Evolutionary conservation across 2,113 vertebrate genomes (phyloP), one percentile per base, ranked within the genome.

Genomic region (Leucosticte australis): DNA sequence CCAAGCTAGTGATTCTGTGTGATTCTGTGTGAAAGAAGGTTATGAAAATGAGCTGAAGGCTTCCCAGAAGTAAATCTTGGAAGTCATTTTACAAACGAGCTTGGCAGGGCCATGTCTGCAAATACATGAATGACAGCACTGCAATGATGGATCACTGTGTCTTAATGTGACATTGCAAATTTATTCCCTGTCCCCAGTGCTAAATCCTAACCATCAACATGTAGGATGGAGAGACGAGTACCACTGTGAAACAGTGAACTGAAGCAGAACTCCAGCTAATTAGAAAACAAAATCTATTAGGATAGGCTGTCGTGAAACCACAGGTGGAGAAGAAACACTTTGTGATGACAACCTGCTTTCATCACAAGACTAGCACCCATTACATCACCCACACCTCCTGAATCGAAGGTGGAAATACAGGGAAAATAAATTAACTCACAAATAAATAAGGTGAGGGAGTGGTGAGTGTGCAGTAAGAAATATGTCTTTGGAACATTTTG

Each of bases 11-110:
- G 2, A 41, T 52, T 78, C 59, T 62, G 27, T 76, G 28, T 63
- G 23, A 50, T 50, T 31, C 30, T 52, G 37, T 52, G 5, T 52
- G 47, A 49, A 47, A 63, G 23, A 71, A 53, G 13, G 20, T 64
- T 50, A 26, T 69, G 39, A 79, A 73, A 94, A 75, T 68, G 33
- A 82, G 11, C 33, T 71, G 50, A 59, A 69, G 3, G 41, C 11
- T 73, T 79, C 14, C 17, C 41, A 68, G 41, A 59, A 56, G 11
- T 15, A 79, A 39, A 89, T 10, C 8, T 42, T 44, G n/a, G 12
- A 83, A 24, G 21, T 75, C 3, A 2, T 65, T 83, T 77, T 20
- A 35, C 0, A 0, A 46, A 17, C 1, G 3, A 60, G 42, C 64
- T 84, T 70, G 9, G 3, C 19, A 75, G 33, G 13, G 57, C 10